These are phyloP conservation scores for Pitangus sulphuratus DNA, from an alignment of 2,797 vertebrate genomes.

Conservation along the genomic window DNA sequence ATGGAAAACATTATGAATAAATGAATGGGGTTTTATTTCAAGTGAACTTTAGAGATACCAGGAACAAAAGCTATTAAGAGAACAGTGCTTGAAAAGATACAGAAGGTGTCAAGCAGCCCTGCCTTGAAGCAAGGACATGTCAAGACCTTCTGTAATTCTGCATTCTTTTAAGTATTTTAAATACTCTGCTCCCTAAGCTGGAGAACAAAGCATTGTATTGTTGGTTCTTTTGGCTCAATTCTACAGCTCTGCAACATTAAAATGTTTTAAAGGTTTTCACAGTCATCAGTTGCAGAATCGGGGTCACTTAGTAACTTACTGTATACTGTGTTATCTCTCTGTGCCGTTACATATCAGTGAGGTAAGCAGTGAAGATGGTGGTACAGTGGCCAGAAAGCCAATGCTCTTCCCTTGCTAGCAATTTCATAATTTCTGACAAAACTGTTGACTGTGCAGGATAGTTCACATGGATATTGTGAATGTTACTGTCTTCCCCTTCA, in stretches of 20 bases:
- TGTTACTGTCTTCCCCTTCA: background rate
- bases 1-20: background rate
- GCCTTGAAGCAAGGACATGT: conserved; percentile 24
- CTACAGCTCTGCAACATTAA: background rate
- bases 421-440: background rate
- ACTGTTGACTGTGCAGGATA: background rate
- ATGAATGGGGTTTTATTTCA: background rate
- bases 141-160: conserved; percentile 21
- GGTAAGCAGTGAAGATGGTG: background rate
- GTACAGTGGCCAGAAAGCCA: background rate
- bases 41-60: background rate
- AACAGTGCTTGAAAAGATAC: background rate
- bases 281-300: background rate
- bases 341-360: background rate
- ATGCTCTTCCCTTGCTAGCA: background rate
- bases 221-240: background rate
- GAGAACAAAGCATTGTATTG: conserved; percentile 52
- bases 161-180: conserved; percentile 45
- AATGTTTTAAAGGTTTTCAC: background rate
- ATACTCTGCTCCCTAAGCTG: background rate
- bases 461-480: background rate
- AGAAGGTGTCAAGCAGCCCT: background rate
- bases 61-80: background rate
- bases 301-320: background rate
- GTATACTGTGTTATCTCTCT: background rate